phyloP scores from a whole-genome alignment of 2,888 invertebrate genomes.

The Octodonta nipae region DNA sequence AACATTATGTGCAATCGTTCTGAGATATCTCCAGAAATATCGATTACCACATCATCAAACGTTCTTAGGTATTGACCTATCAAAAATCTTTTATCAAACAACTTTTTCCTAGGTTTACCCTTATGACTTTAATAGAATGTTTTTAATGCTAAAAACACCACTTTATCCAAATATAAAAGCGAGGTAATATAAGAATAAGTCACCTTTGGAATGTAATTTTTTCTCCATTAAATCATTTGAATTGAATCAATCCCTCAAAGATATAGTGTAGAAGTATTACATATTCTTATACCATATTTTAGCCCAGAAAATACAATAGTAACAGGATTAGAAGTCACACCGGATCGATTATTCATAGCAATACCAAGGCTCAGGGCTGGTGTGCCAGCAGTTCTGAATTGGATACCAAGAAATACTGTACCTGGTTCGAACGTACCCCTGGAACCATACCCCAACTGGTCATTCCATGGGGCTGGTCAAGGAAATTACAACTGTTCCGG shows the following conservation, averaged over 20 bases:
- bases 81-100: too few species aligned
- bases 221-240: not conserved
- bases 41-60: too few species aligned
- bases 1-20: too few species aligned
- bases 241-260: too few species aligned
- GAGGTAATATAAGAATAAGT: too few species aligned
- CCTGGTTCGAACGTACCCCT: conserved; percentile 50
- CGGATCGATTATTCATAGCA: conserved; percentile 59
- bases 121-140: too few species aligned
- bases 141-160: too few species aligned
- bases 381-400: conserved; percentile 59
- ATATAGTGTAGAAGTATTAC: not conserved
- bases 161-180: too few species aligned
- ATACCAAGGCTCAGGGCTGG: conserved; percentile 61
- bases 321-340: conserved; percentile 61
- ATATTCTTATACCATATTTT: conserved; percentile 26
- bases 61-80: too few species aligned
- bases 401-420: conserved; percentile 50
- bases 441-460: conserved; percentile 35
- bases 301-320: conserved; percentile 62
- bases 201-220: too few species aligned
- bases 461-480: conserved; percentile 58
- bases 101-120: too few species aligned
- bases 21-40: too few species aligned
- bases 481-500: conserved; percentile 63